Evolutionary conservation across 2,888 invertebrate species (phyloP), one percentile per base, ranked within the genome.

Genomic region (Drosophila recens): DNA sequence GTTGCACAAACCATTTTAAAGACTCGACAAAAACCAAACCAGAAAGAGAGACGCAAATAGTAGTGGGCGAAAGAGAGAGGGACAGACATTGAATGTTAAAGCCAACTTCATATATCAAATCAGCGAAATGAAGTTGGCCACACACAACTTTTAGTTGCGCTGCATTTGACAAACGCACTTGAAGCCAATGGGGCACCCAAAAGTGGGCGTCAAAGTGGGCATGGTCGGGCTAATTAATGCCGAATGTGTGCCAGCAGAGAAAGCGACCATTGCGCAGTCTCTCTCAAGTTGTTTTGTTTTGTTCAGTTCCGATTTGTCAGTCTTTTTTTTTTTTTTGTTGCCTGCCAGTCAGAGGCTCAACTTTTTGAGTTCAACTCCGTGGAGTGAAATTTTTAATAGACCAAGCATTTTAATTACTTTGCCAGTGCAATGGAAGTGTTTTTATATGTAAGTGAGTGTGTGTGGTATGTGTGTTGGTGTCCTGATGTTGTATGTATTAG

Each of bases 341-440:
- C 61, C 64, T 75, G 68, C 71, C 77, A 87, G 82, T 83, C 79
- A 56, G 79, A 87, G 79, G 72, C 81, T 73, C 73, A 86, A 90
- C 90, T 89, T 89, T 89, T 88, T 62, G 84, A 89, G 87, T 76
- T 83, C 81, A 87, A 89, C 87, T 86, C 90, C 67, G 72, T 81
- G 78, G 85, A 86, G 86, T 89, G 72, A 67, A 86, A 90, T 87
- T 90, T 89, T 86, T 86, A 90, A 86, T 86, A 84, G 86, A 83
- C 89, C 89, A 90, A 90, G 86, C 86, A 71, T 89, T 87, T 87
- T 87, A 87, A 87, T 86, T 86, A 86, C 90, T 86, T 87, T 87
- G 67, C 73, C 65, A 75, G 79, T 57, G 51, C 51, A 46, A 23
- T 46, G 20, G 48, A 13, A 4, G 42, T 36, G 54, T 45, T 30